Evolutionary conservation across 1,140 invertebrate genomes (phyloP), one percentile per base, ranked within the genome.

Genomic region (Leptestheria dahalacensis): DNA sequence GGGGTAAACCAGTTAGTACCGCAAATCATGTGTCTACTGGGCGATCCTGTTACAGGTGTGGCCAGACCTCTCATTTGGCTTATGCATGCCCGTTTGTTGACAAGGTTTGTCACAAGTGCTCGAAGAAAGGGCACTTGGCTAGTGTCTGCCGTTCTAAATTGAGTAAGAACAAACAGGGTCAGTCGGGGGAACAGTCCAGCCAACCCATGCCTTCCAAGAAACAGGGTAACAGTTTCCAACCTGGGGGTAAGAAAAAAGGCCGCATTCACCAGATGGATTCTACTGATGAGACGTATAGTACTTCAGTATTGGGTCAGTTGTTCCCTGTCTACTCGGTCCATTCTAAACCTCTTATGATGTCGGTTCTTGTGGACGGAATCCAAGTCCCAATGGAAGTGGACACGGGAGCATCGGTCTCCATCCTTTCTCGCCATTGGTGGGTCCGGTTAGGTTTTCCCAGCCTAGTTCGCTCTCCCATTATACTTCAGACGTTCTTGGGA

Each of bases 41-140:
- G 6, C 33, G 33, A 9, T 41, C 33, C 15, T 61, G 59, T 21
- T 61, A 1, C 48, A 51, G 59, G 11, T 61, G 59, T 57, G 51
- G 50, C 10, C 26, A 61, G 10, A 18, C 52, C 2, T 11, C 10
- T 20, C 59, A 61, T 46, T 20, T 29, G 9, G 49, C 59, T 9
- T 4, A 28, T 18, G 41, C 3, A n/a, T 61, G 59, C 24, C 50
- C 29, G 9, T 23, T 26, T 28, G 23, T 21, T 10, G 50, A 61
- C 29, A 52, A 55, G 6, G 41, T 9, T 18, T 61, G 59, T 33
- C 26, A 23, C 18, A 58, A 61, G n/a, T 61, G 59, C 48, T n/a
- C 26, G 10, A 61, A 61, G 29, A 61, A 60, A 24, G 59, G 59
- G 15, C 50, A 61, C 23, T 24, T 61, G 21, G 53, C 59, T 26